These are phyloP conservation scores for Apodemus sylvaticus DNA, from an alignment of 2,113 vertebrate species.

Conservation along the genomic window DNA sequence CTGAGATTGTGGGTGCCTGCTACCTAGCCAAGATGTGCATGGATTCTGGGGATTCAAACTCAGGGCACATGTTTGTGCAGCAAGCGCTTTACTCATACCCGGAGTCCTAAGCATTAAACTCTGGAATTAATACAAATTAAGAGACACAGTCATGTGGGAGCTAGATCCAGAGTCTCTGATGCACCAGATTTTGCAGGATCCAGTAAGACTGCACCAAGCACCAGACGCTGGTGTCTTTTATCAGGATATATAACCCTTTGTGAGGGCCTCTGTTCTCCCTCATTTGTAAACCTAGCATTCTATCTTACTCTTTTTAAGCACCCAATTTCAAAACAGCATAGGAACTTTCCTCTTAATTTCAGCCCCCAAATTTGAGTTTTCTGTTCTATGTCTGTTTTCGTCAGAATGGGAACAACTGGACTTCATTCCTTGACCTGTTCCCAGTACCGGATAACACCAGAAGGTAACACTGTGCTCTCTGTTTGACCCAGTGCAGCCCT, in stretches of 20 bases:
- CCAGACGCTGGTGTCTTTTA: not conserved
- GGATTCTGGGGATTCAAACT: not conserved
- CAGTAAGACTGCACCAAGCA: not conserved
- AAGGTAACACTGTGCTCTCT: not conserved
- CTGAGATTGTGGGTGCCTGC: not conserved
- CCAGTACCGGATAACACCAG: not conserved
- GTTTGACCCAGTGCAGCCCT: not conserved
- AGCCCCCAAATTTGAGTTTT: too few relatives aligned
- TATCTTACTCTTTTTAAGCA: not conserved
- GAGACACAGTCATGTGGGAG: not conserved
- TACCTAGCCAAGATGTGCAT: not conserved
- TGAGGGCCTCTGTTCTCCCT: not conserved
- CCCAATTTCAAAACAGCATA: too few relatives aligned
- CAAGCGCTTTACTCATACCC: not conserved
- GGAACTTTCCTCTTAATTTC: too few relatives aligned
- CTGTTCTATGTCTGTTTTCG: too few relatives aligned
- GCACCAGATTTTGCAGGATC: not conserved
- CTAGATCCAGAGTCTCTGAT: not conserved
- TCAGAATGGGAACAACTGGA: not conserved
- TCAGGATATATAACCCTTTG: not conserved
- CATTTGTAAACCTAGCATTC: not conserved
- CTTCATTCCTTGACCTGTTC: not conserved
- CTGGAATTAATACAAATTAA: not conserved
- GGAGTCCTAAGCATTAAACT: not conserved
- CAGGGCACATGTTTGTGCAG: too few relatives aligned